Percentiles rank a stretch among this genome's conserved stretches.
phyloP scores from a whole-genome alignment of 2,797 vertebrate genomes.

The Neosilurus mollespiculum region DNA sequence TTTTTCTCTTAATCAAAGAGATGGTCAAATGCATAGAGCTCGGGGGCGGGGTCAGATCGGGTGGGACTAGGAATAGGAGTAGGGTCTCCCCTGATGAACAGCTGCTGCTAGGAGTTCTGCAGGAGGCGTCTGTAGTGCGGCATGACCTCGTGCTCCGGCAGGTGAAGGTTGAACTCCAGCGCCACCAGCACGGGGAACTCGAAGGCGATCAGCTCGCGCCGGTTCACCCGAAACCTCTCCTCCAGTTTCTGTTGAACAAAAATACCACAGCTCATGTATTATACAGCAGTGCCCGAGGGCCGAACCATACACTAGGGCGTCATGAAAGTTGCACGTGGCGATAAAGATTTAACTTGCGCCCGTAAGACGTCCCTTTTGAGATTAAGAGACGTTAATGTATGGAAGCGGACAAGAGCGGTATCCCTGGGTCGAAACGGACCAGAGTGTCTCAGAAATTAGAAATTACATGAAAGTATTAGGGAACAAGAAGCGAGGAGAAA shows the following conservation, averaged over 20 bases:
- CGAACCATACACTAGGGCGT: not conserved
- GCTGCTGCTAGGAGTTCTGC: conserved; percentile 90
- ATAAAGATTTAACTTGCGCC: not conserved
- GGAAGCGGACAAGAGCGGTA: not conserved
- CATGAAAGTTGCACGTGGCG: not conserved
- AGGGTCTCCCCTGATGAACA: conserved; percentile 65
- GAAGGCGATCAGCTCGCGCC: conserved; percentile 94
- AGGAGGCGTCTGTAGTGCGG: conserved; percentile 97
- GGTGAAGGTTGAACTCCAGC: conserved; percentile 95
- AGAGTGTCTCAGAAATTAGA: not conserved
- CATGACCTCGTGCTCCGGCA: conserved; percentile 95
- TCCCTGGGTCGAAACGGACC: not conserved
- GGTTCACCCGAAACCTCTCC: conserved; percentile 94
- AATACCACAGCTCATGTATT: conserved; percentile 39
- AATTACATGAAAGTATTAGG: not conserved
- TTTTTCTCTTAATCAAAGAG: conserved; percentile 14
- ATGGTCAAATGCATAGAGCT: conserved; percentile 38
- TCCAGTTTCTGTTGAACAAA: conserved; percentile 87
- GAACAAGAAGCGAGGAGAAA: not conserved
- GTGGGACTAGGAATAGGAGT: conserved; percentile 52
- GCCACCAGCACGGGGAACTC: conserved; percentile 97
- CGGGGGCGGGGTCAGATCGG: not conserved
- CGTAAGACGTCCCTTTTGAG: not conserved
- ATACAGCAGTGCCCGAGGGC: conserved; percentile 32
- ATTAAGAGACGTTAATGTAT: not conserved